Conservation (phyloP, 2,113 vertebrate species). For the Indicator maculatus region DNA sequence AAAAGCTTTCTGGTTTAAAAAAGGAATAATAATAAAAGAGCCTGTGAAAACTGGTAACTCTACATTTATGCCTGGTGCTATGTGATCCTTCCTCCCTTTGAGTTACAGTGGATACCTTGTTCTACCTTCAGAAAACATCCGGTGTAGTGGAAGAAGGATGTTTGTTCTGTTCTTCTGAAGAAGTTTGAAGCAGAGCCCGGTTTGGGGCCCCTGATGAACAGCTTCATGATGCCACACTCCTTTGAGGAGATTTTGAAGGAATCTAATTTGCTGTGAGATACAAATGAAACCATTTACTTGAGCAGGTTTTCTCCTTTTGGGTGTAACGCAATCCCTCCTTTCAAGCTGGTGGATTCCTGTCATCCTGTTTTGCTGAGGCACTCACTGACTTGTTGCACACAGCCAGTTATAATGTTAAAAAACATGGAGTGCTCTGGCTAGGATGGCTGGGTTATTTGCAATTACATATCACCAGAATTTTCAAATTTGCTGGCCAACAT, state of each 20-base stretch:
- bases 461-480: background rate
- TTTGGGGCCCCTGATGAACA: conserved; percentile 46
- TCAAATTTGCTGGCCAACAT: background rate
- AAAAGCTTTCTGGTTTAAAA: conserved; percentile 39
- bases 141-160: conserved; percentile 39
- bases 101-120: conserved; percentile 65
- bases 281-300: background rate
- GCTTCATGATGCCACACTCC: background rate
- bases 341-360: background rate
- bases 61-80: conserved; percentile 21
- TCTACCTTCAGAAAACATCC: conserved; percentile 61
- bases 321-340: background rate
- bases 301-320: background rate
- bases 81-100: conserved; percentile 62
- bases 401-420: background rate
- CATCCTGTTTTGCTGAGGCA: background rate
- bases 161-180: conserved; percentile 63
- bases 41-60: conserved; percentile 30
- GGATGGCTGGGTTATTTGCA: background rate
- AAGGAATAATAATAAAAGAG: conserved; percentile 10
- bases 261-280: conserved; percentile 3
- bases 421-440: background rate
- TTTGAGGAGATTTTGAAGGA: conserved; percentile 30
- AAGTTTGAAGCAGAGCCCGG: conserved; percentile 49
- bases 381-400: background rate